Percentiles rank a stretch among this genome's conserved stretches.
Evolutionary conservation across 2,113 vertebrate genomes (phyloP).

Genomic region (Brachyistius frenatus): DNA sequence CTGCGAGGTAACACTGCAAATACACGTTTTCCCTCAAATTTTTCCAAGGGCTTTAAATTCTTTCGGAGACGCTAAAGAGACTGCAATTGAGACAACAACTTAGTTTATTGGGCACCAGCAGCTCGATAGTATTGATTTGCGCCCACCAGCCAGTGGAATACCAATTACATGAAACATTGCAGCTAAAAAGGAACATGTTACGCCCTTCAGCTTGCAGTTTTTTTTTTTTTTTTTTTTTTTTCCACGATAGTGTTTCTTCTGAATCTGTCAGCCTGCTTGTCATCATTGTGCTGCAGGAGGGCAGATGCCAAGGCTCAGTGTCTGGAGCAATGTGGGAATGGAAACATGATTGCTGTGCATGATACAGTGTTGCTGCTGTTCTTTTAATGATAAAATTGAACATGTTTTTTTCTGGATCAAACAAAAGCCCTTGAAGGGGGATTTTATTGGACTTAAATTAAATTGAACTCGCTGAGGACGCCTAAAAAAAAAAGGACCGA

Average conservation of each 20-base stretch:
- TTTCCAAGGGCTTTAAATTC: conserved; percentile 58
- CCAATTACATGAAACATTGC: conserved; percentile 78
- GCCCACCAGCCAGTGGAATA: conserved; percentile 72
- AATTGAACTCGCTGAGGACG: conserved; percentile 14
- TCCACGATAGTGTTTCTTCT: conserved; percentile 2
- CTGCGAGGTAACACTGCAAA: conserved; percentile 8
- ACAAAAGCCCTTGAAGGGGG: not conserved
- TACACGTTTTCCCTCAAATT: conserved; percentile 37
- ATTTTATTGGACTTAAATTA: conserved; percentile 42
- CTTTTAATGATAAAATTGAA: conserved; percentile 28
- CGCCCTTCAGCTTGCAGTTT: conserved; percentile 46
- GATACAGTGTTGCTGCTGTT: not conserved
- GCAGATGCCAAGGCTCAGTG: conserved; percentile 7
- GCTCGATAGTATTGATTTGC: conserved; percentile 81
- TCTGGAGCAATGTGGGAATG: not conserved
- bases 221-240: not conserved
- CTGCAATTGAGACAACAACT: conserved; percentile 84
- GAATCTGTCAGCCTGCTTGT: conserved; percentile 21
- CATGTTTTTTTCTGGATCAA: not conserved
- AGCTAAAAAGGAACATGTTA: conserved; percentile 59
- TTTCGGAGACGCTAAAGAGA: conserved; percentile 73
- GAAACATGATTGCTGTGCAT: not conserved
- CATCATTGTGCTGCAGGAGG: conserved; percentile 31
- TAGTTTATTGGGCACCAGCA: conserved; percentile 79
- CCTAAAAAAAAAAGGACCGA: conserved; percentile 1